Evolutionary conservation across 2,888 invertebrate genomes (phyloP), one percentile per base, ranked within the genome.

Genomic region (Drosophila maculinotata): DNA sequence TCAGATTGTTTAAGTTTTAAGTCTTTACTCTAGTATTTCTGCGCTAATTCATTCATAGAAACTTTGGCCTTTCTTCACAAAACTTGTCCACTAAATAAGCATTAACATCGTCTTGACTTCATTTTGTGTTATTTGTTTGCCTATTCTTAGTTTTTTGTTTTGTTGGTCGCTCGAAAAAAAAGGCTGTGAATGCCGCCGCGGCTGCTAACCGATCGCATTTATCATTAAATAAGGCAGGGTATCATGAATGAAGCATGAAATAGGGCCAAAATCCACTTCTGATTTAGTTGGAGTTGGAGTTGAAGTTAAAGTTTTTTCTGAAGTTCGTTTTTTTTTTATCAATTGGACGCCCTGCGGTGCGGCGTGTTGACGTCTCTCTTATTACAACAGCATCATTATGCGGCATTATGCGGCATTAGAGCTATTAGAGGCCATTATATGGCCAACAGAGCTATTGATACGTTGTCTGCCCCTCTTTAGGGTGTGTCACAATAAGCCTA

Each of bases 301-400:
- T 28, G 2, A 7, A 56, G 56, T 28, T 44, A 28, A 1, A 31
- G 38, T 12, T 12, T 45, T 31, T 9, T 28, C 12, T n/a, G n/a
- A n/a, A n/a, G n/a, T n/a, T n/a, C n/a, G n/a, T 25, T 23, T 36
- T 47, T 10, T 31, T 69, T 84, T 80, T 81, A 81, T 81, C 81
- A 81, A 81, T 81, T 75, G 75, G 81, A 81, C 67, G 49, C 84
- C 81, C 87, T 84, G 81, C 45, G 87, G 84, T 72, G 81, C 75
- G 31, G 68, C 82, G 87, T 87, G 82, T 82, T 82, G 82, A 82
- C 76, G 85, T 82, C 82, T 82, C 79, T 87, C 76, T 82, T 87
- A 81, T 79, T 81, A 69, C 78, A 87, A 78, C 67, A 72, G 72
- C 81, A 64, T 80, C 64, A 76, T 82, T 84, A 87, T 78, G 73